Evolutionary conservation across 30 jellyfish, hydroid and myxozoan genomes (phyloP).

Genomic region (Hydra vulgaris): DNA sequence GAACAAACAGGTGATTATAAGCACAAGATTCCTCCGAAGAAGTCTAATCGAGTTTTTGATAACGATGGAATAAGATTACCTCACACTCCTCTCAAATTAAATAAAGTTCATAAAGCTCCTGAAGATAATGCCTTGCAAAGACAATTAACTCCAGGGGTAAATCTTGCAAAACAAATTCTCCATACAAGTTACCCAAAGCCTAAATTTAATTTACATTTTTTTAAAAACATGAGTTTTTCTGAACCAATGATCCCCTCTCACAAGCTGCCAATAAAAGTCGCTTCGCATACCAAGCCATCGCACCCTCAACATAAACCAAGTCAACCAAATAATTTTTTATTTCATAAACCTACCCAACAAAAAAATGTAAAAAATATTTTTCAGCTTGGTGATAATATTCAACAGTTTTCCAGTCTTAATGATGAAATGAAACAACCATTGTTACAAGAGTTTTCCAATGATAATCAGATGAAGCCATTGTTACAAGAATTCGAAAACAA

Average conservation of each 20-base stretch:
- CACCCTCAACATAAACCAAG: not conserved
- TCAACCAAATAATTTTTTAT: not conserved
- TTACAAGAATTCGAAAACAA: conserved; percentile 9
- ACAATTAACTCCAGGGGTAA: not conserved
- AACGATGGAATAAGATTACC: conserved; percentile 12
- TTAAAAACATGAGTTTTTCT: not conserved
- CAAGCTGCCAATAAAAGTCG: not conserved
- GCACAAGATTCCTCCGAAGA: conserved; percentile 12
- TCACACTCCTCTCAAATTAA: conserved; percentile 3
- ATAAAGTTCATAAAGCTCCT: conserved; percentile 13
- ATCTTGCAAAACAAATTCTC: not conserved
- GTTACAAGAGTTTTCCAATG: conserved; percentile 20
- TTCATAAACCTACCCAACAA: not conserved
- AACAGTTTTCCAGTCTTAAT: conserved; percentile 5
- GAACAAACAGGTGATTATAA: conserved; percentile 18
- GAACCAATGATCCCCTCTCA: not conserved
- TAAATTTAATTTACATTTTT: conserved; percentile 6
- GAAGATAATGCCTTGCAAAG: not conserved
- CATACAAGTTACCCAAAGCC: conserved; percentile 27
- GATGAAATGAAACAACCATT: not conserved
- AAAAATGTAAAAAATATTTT: not conserved
- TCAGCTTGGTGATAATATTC: not conserved
- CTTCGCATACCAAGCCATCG: conserved; percentile 16
- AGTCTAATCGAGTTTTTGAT: not conserved
- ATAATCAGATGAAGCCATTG: conserved; percentile 6